phyloP scores from a whole-genome alignment of 2,113 vertebrate genomes.

The Burhinus bistriatus region DNA sequence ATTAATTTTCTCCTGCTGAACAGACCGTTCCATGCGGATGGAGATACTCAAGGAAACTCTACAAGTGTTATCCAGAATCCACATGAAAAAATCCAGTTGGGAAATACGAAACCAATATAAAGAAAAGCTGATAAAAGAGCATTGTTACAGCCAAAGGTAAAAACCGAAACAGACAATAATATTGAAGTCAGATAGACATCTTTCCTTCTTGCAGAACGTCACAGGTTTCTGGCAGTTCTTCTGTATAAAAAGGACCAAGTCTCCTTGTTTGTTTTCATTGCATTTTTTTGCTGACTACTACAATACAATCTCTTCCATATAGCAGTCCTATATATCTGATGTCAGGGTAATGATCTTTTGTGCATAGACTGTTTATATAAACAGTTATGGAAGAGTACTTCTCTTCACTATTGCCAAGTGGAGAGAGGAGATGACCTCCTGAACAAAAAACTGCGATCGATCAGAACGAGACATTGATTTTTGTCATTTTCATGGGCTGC shows the following conservation, averaged over 20 bases:
- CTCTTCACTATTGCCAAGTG: background rate
- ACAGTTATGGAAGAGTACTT: background rate
- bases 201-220: background rate
- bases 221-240: background rate
- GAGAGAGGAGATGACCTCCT: background rate
- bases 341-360: background rate
- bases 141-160: background rate
- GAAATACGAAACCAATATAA: background rate
- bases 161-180: background rate
- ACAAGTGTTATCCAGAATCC: background rate
- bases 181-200: background rate
- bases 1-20: background rate
- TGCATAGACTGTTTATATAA: background rate
- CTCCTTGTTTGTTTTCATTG: background rate
- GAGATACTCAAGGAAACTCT: background rate
- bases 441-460: accelerated
- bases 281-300: background rate
- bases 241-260: accelerated
- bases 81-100: background rate
- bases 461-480: background rate
- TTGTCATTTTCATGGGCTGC: background rate
- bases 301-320: background rate
- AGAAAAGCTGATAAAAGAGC: background rate
- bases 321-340: background rate
- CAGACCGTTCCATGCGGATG: background rate